Base-by-base conservation (phyloP, 2,888 invertebrate species). In the Nephrotoma flavescens region DNA sequence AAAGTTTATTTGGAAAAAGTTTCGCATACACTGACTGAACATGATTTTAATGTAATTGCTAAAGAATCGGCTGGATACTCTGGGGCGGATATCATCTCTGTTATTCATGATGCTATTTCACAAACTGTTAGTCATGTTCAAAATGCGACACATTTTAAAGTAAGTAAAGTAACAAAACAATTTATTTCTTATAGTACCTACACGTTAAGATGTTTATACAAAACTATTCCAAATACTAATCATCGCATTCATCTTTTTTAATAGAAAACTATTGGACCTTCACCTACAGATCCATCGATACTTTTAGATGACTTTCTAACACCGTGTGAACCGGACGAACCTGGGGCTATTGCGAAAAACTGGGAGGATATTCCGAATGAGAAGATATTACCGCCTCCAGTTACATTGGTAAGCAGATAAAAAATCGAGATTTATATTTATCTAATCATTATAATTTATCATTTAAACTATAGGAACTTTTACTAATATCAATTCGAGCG, bases 1-100 rank as follows among this genome's bases (percentile, higher is more conserved):
- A 97, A 96, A 90, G 92, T 98, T 87, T 96, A 98, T 92, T 92
- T 98, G 89, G 98, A 98, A 4, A 96, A 95, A 89, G 98, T 98
- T 0, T 93, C 95, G 42, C 95, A 96, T 89, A 93, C 93, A 89
- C 91, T 98, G 85, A 93, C 94, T 0, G 98, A 98, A 88, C 94
- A 95, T 45, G 97, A 98, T 91, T 93, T 96, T 89, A 95, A 95
- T 90, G 93, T 93, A 85, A 92, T 98, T 87, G 97, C 95, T 5
- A 92, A 93, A 57, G 94, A 94, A 89, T 96, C 97, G 3, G 97
- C 97, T 86, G 97, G 97, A 92, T 94, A 91, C 5, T 84, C 84
- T 42, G 84, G 84, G 4, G 84, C 84, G n/a, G 84, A 84, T 42
- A 84, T 84, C 6, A 42, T 15, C 7, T 41, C n/a, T 15, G 42